Evolutionary conservation across 2,888 invertebrate species (phyloP).

Genomic region (Liopterus haemorrhoidalis): DNA sequence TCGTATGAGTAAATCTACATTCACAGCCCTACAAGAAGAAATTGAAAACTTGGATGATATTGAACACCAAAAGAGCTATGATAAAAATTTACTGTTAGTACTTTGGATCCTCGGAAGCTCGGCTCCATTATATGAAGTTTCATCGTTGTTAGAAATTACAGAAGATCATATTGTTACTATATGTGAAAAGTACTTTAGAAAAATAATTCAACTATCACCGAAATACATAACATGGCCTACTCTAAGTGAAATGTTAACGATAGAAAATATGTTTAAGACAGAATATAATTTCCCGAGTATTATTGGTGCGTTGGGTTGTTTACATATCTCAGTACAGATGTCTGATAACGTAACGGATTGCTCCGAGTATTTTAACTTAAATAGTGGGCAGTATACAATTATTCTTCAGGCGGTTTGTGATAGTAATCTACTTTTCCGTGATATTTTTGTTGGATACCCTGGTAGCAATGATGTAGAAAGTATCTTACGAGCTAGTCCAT

Average conservation of each 20-base stretch:
- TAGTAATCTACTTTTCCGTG: conserved; percentile 30
- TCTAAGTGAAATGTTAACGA: conserved; percentile 24
- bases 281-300: conserved; percentile 30
- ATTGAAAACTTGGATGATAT: conserved; percentile 26
- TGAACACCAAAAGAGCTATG: conserved; percentile 23
- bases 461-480: conserved; percentile 30
- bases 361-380: conserved; percentile 27
- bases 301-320: conserved; percentile 31
- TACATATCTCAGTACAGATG: conserved; percentile 27
- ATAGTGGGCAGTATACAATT: conserved; percentile 29
- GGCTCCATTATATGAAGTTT: conserved; percentile 26
- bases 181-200: conserved; percentile 26
- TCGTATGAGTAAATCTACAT: conserved; percentile 29
- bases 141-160: conserved; percentile 23
- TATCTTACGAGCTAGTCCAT: conserved; percentile 31
- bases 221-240: conserved; percentile 31
- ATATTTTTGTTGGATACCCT: conserved; percentile 32
- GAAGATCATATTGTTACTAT: conserved; percentile 23
- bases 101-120: conserved; percentile 33
- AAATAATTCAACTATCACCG: conserved; percentile 26
- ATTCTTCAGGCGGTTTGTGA: conserved; percentile 34
- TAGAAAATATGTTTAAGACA: conserved; percentile 26
- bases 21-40: conserved; percentile 30
- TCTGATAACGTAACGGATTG: conserved; percentile 11
- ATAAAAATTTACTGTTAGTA: conserved; percentile 26